Percentiles rank a stretch among this genome's conserved stretches.
Conservation (phyloP, 2,888 invertebrate species). For the Orchesellides sinensis region DNA sequence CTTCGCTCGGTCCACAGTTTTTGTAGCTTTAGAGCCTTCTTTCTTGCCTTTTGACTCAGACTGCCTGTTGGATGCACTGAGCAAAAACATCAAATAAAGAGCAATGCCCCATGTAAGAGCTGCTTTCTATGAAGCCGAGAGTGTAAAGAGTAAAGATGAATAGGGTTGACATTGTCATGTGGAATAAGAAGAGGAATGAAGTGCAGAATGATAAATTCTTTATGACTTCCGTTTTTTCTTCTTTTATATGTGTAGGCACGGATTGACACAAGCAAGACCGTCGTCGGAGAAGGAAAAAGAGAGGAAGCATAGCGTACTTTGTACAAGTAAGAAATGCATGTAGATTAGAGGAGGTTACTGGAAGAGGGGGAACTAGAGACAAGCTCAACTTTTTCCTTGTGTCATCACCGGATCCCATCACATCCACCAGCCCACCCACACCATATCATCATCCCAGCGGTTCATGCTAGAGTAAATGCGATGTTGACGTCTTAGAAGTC, state of each 20-base stretch:
- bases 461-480: too few relatives aligned
- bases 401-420: constrained; percentile 10
- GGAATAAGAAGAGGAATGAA: constrained; percentile 44
- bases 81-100: background rate
- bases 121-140: too few relatives aligned
- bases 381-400: too few relatives aligned
- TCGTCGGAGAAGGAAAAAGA: background rate
- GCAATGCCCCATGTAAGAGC: background rate
- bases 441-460: too few relatives aligned
- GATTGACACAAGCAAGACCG: background rate
- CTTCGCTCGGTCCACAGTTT: background rate
- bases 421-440: too few relatives aligned
- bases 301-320: background rate
- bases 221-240: constrained; percentile 74
- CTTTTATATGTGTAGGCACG: constrained; percentile 56
- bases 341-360: constrained; percentile 18
- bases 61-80: constrained; percentile 54
- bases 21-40: constrained; percentile 34
- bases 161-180: constrained; percentile 60
- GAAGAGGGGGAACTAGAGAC: too few relatives aligned
- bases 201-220: constrained; percentile 73
- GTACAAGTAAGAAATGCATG: background rate
- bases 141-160: constrained; percentile 53
- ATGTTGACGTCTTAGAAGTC: too few relatives aligned
- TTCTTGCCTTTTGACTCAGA: constrained; percentile 29